phyloP scores from a whole-genome alignment of 2,888 invertebrate species.

The Rotaria socialis region DNA sequence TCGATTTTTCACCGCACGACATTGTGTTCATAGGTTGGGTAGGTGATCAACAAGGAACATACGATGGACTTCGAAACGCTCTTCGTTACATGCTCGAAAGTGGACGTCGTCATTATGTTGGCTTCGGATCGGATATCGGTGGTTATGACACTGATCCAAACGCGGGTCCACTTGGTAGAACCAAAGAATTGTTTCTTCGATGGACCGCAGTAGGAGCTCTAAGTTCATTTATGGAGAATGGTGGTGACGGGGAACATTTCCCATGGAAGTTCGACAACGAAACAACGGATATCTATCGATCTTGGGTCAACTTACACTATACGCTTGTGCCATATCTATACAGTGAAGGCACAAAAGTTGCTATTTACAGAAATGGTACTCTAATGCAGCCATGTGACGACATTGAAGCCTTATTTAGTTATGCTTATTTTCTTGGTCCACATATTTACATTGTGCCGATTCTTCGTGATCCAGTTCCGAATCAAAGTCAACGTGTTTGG shows the following conservation, averaged over 20 bases:
- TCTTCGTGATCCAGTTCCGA: neutral
- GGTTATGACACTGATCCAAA: slow-evolving; percentile 38
- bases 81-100: slow-evolving; percentile 44
- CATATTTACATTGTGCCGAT: neutral
- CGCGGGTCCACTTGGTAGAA: neutral
- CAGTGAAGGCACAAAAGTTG: slow-evolving; percentile 34
- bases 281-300: slow-evolving; percentile 34
- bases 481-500: neutral
- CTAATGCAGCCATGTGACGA: slow-evolving; percentile 22
- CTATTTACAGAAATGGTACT: neutral
- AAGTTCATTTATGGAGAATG: slow-evolving; percentile 45
- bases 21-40: slow-evolving; percentile 45
- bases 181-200: slow-evolving; percentile 42
- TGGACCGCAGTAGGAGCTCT: slow-evolving; percentile 43
- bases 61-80: slow-evolving; percentile 38
- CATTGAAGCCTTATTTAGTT: neutral
- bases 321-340: slow-evolving; percentile 27
- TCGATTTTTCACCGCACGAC: slow-evolving; percentile 41
- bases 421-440: slow-evolving; percentile 16
- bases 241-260: slow-evolving; percentile 43
- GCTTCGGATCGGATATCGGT: slow-evolving; percentile 43
- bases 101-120: slow-evolving; percentile 40
- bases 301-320: slow-evolving; percentile 40
- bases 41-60: slow-evolving; percentile 40
- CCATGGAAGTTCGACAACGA: slow-evolving; percentile 45